These are phyloP conservation scores for Eupithecia dodoneata DNA, from an alignment of 2,888 invertebrate genomes.

Conservation along the genomic window DNA sequence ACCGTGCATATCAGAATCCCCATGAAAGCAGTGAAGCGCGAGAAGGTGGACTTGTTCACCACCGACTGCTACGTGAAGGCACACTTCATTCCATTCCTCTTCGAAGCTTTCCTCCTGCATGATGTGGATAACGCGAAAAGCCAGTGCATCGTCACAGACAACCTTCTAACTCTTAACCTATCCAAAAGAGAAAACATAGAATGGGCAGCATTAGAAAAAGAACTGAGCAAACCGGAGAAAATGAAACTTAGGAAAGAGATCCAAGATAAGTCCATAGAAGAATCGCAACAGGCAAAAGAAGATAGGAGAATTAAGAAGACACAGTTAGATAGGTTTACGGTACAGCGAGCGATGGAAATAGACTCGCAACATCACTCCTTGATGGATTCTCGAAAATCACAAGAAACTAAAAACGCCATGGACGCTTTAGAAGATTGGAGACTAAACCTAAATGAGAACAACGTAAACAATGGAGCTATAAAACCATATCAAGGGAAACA, in stretches of 20 bases:
- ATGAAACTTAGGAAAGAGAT: slow-evolving; percentile 82
- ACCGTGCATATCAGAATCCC: slow-evolving; percentile 87
- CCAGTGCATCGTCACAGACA: slow-evolving; percentile 86
- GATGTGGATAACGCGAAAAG: slow-evolving; percentile 86
- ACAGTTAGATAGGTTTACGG: slow-evolving; percentile 82
- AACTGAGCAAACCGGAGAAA: slow-evolving; percentile 84
- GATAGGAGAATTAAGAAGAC: slow-evolving; percentile 79
- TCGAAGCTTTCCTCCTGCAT: slow-evolving; percentile 88
- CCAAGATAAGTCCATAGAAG: slow-evolving; percentile 82
- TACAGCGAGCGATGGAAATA: slow-evolving; percentile 78
- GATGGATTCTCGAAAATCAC: slow-evolving; percentile 86
- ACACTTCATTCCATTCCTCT: slow-evolving; percentile 88
- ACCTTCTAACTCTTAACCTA: slow-evolving; percentile 87
- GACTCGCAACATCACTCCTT: slow-evolving; percentile 80
- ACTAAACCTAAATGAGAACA: slow-evolving; percentile 47
- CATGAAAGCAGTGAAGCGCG: slow-evolving; percentile 84
- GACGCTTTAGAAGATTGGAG: slow-evolving; percentile 87
- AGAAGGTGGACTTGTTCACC: slow-evolving; percentile 88
- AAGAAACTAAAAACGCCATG: slow-evolving; percentile 86
- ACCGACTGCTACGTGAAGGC: slow-evolving; percentile 89
- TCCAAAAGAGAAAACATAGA: slow-evolving; percentile 81
- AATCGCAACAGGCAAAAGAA: slow-evolving; percentile 82
- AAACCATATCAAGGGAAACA: slow-evolving; percentile 24
- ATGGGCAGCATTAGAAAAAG: slow-evolving; percentile 85
- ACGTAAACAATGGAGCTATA: slow-evolving; percentile 13